These are phyloP conservation scores for Watsonalla binaria DNA, from an alignment of 2,888 invertebrate species.

Conservation along the genomic window DNA sequence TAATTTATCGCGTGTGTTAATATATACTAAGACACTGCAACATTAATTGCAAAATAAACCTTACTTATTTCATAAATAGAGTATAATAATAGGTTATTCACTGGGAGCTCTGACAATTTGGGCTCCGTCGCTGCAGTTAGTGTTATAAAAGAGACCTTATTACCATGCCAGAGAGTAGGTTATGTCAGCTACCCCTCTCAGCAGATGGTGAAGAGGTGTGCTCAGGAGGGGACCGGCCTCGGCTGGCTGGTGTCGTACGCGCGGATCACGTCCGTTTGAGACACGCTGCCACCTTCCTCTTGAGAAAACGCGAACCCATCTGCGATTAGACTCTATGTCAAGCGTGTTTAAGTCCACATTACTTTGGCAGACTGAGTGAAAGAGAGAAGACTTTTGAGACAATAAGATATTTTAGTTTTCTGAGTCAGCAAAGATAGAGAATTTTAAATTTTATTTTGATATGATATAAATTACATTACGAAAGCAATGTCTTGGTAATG, in stretches of 20 bases:
- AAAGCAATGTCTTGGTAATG: too few relatives aligned
- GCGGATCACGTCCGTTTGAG: conserved; percentile 96
- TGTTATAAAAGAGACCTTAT: conserved; percentile 10
- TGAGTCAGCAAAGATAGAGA: too few relatives aligned
- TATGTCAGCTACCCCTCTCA: conserved; percentile 8
- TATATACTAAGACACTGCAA: too few relatives aligned
- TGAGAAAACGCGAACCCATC: conserved; percentile 99
- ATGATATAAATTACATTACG: too few relatives aligned
- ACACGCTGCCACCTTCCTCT: conserved; percentile 97
- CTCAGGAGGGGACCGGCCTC: conserved; percentile 86
- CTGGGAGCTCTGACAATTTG: conserved; percentile 9
- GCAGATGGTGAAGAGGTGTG: conserved; percentile 18
- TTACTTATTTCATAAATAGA: too few relatives aligned
- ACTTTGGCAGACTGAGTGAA: conserved; percentile 2
- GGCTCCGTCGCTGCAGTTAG: conserved; percentile 10
- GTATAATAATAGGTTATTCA: background rate
- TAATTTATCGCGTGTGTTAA: too few relatives aligned
- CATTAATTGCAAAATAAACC: too few relatives aligned
- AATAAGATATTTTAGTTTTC: background rate
- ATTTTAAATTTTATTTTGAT: too few relatives aligned
- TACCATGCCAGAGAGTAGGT: conserved; percentile 10
- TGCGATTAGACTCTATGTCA: conserved; percentile 44
- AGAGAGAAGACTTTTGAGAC: conserved; percentile 3
- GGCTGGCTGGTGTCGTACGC: conserved; percentile 96
- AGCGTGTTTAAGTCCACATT: conserved; percentile 6